Percentiles rank a stretch among this genome's conserved stretches.
Evolutionary conservation across 2,888 invertebrate species (phyloP).

Genomic region (Erebia aethiops): DNA sequence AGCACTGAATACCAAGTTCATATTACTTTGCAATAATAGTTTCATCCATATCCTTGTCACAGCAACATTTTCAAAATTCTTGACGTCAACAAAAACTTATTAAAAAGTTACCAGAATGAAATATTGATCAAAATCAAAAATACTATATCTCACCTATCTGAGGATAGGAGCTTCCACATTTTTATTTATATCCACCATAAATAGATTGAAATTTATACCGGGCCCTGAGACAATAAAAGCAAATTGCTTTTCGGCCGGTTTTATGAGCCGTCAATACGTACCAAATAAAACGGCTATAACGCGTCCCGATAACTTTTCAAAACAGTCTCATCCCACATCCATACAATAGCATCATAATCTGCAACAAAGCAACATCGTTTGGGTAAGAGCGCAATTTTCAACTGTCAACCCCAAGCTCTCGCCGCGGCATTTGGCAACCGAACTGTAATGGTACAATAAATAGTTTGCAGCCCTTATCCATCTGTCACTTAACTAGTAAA

Average conservation of each 20-base stretch:
- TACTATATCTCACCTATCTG: constrained; percentile 12
- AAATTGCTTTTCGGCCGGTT: constrained; percentile 66
- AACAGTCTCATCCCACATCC: constrained; percentile 47
- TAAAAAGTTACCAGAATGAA: background rate
- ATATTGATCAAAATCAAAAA: constrained; percentile 5
- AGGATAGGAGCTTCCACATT: constrained; percentile 40
- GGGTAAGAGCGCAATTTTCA: constrained; percentile 66
- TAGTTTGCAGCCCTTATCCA: constrained; percentile 79
- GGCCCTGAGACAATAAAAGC: constrained; percentile 66
- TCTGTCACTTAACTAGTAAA: constrained; percentile 82
- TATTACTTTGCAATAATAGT: too few relatives aligned
- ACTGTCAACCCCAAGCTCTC: constrained; percentile 70
- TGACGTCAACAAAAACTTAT: too few relatives aligned
- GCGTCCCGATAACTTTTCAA: constrained; percentile 48
- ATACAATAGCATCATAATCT: constrained; percentile 48
- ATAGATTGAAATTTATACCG: constrained; percentile 75
- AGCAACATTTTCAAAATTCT: too few relatives aligned
- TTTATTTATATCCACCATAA: constrained; percentile 65
- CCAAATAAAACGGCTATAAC: constrained; percentile 66
- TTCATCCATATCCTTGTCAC: too few relatives aligned
- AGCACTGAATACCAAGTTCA: too few relatives aligned
- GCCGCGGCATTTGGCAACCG: constrained; percentile 69
- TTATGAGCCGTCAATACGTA: constrained; percentile 68
- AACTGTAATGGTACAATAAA: constrained; percentile 79
- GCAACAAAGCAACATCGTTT: constrained; percentile 52